These are phyloP conservation scores for Spilarctia lutea DNA, from an alignment of 2,888 invertebrate genomes.

Conservation along the genomic window DNA sequence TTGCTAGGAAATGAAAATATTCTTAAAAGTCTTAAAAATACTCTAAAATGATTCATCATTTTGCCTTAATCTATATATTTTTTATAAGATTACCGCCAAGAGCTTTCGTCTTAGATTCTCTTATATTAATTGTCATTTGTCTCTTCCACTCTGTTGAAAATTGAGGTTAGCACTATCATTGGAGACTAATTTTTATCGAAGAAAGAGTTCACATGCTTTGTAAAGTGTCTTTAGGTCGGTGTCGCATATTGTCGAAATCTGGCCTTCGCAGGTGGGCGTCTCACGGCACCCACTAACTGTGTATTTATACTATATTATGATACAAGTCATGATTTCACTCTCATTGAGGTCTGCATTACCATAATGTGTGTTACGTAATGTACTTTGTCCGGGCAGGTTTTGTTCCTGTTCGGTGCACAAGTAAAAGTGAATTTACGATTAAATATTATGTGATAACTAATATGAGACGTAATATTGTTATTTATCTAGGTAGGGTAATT, in stretches of 20 bases:
- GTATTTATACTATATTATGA: conserved; percentile 37
- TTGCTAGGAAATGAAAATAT: too few relatives aligned
- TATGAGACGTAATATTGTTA: neutral
- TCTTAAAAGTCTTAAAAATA: too few relatives aligned
- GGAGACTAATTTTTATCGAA: neutral
- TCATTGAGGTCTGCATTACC: conserved; percentile 44
- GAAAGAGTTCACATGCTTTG: neutral
- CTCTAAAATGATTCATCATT: too few relatives aligned
- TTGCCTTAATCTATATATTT: too few relatives aligned
- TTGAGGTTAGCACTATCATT: neutral
- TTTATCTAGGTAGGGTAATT: neutral
- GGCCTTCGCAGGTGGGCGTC: conserved; percentile 35
- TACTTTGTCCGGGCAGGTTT: conserved; percentile 34
- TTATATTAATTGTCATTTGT: too few relatives aligned
- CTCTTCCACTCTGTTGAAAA: too few relatives aligned
- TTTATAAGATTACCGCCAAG: too few relatives aligned
- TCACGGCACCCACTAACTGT: conserved; percentile 17
- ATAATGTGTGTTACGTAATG: conserved; percentile 30
- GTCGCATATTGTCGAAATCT: neutral
- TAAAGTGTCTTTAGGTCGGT: neutral
- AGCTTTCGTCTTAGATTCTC: too few relatives aligned
- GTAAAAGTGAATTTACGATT: conserved; percentile 39
- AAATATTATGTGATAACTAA: conserved; percentile 1
- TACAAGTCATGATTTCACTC: conserved; percentile 48
- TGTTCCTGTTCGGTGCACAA: conserved; percentile 35